Evolutionary conservation across 1,140 invertebrate genomes (phyloP), one percentile per base, ranked within the genome.

Genomic region (Samia ricini): DNA sequence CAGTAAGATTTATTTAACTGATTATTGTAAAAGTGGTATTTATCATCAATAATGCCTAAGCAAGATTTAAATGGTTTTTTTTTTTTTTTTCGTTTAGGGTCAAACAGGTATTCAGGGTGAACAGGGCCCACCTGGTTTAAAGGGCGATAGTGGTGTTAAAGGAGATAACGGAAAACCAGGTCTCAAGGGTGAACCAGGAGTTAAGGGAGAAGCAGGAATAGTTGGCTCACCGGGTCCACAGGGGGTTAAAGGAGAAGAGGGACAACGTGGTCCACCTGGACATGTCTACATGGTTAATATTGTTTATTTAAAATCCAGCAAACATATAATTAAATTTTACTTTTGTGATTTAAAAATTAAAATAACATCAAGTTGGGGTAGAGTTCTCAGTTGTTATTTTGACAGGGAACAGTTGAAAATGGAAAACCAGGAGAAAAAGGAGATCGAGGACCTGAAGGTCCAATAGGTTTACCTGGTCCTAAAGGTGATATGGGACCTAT

Each of bases 111-210:
- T 60, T n/a, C 68, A 55, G 61, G 76, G 78, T 21, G 67, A 74
- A 57, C 68, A 55, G 61, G 82, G 79, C 10, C 55, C 64, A 56
- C 20, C 51, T 52, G 20, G 19, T 4, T 52, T 52, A 52, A 42
- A 74, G 72, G 76, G 72, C 51, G 24, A 60, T 59, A 60, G 48
- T 23, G 82, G 80, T 10, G 57, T 56, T 19, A 66, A 60, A 63
- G 76, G 79, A 20, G 66, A 73, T 54, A 69, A 48, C 59, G 82
- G 80, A 5, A 55, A 63, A 56, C 10, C 4, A 33, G 79, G 79
- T 6, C 8, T 58, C 20, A 69, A 63, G 29, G 83, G 83, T 22
- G 71, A 77, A 10, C 64, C 8, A n/a, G 84, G 84, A 5, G 66
- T 72, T 26, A 76, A 23, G 24, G 75, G 75, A 7, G 56, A 65